Base-by-base conservation (phyloP, 2,888 invertebrate genomes). In the Himalopsyche anomala region DNA sequence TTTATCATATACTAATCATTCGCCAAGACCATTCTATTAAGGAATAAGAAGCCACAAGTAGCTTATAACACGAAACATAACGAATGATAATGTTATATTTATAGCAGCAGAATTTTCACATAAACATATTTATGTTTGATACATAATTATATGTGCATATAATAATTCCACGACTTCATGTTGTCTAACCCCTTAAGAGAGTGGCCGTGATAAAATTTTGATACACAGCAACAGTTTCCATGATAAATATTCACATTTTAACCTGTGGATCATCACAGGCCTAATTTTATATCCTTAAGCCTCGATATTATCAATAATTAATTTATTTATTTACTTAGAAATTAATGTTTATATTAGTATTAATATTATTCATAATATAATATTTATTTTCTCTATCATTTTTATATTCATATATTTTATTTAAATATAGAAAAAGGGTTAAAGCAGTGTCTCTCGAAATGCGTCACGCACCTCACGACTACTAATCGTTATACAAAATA, bases 371-470 rank as follows among this genome's bases (percentile, higher is more conserved):
- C 36, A 74, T 74, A 74, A 74, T 74, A 74, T 74, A 74, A 74
- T 74, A 74, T 74, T 74, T 74, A 74, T 74, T 74, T 74, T 36
- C 38, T 38, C 74, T 74, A 74, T 74, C 74, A 74, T 74, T 74
- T 74, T 74, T 74, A 74, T 74, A 74, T 74, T 38, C 74, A 74
- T 74, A 74, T 74, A 74, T 74, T 74, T 74, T 74, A 74, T 74
- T 74, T 74, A 74, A 74, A 74, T 74, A 74, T 74, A 74, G 74
- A 74, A 74, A 74, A 74, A 74, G 74, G 74, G 74, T 74, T 74
- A 74, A 74, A 74, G 74, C 74, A 38, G 74, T 74, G 74, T 74
- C 74, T 74, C 74, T 74, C 15, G 36, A 74, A 74, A 74, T 74
- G 74, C 74, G 74, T 74, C 74, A 36, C 74, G 74, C 74, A 38